Evolutionary conservation across 2,797 vertebrate genomes (phyloP), one percentile per base, ranked within the genome.

Genomic region (Syngnathus acus): DNA sequence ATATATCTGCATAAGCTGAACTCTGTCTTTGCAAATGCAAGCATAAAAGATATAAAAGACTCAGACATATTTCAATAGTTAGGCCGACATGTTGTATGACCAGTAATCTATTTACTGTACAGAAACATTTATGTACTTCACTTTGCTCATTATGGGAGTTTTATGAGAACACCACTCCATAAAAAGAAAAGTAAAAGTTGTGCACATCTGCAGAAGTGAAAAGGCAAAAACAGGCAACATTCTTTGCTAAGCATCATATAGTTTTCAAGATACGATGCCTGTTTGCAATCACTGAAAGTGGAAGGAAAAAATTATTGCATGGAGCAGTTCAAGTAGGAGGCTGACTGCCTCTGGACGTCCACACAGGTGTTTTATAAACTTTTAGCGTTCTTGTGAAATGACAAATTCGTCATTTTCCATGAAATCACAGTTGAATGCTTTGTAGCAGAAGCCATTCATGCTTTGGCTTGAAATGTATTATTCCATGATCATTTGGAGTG

Each of bases 241-340:
- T 70, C 51, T 66, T 70, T 32, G 59, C 42, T 14, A 37, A 65
- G 69, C 66, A 70, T 76, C 67, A 60, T 64, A 66, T 77, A 64
- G 65, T 64, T 69, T 69, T 79, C 45, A 32, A 71, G 70, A 74
- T 74, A 65, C 69, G 66, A 76, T 77, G 71, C 70, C 74, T 75
- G 77, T 72, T 72, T 78, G 81, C 64, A 72, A 81, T 83, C 77
- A 78, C 65, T 62, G 42, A 68, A 72, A 65, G 65, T 68, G 26
- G 65, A 39, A 42, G 72, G 62, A 63, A 72, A 72, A 67, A 71
- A 69, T 67, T 64, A 78, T 37, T 70, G 61, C 67, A 74, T 16
- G n/a, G 21, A 72, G 60, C 68, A 19, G 68, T 64, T 66, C 54
- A 21, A 67, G 66, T 67, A 68, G 65, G 69, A 75, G 59, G 42